These are phyloP conservation scores for Ciconia stormi DNA, from an alignment of 2,113 vertebrate species.

Conservation along the genomic window DNA sequence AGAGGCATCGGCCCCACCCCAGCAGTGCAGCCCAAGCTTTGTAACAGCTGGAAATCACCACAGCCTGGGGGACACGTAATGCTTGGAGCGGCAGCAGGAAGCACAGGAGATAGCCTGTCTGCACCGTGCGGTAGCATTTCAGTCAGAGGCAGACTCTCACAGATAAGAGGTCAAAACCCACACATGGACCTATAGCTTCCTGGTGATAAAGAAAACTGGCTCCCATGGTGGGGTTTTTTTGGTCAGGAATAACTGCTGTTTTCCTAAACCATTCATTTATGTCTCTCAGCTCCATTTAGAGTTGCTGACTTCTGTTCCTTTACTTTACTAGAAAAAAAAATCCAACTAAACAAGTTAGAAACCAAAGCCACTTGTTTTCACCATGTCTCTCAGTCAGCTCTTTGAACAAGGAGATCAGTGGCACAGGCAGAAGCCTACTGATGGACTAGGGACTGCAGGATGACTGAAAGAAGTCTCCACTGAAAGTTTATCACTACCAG, in stretches of 20 bases:
- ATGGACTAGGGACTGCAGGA: background rate
- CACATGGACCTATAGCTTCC: background rate
- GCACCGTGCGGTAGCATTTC: background rate
- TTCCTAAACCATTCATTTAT: background rate
- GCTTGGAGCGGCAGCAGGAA: background rate
- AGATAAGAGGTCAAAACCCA: background rate
- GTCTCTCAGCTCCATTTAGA: background rate
- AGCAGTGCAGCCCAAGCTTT: background rate
- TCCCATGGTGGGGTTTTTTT: background rate
- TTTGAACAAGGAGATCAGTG: background rate
- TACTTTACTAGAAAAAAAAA: background rate
- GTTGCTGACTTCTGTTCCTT: background rate
- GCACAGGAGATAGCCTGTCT: background rate
- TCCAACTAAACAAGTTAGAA: background rate
- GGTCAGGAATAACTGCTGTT: background rate
- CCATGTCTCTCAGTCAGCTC: background rate
- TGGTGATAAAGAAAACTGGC: background rate
- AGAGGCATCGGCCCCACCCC: too few relatives aligned
- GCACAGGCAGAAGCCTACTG: background rate
- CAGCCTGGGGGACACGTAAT: accelerated
- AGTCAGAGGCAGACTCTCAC: background rate
- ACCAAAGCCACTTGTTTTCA: background rate
- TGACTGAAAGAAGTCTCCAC: background rate
- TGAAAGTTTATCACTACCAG: background rate
- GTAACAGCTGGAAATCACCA: background rate